Evolutionary conservation across 2,113 vertebrate genomes (phyloP).

Genomic region (Engystomops pustulosus): DNA sequence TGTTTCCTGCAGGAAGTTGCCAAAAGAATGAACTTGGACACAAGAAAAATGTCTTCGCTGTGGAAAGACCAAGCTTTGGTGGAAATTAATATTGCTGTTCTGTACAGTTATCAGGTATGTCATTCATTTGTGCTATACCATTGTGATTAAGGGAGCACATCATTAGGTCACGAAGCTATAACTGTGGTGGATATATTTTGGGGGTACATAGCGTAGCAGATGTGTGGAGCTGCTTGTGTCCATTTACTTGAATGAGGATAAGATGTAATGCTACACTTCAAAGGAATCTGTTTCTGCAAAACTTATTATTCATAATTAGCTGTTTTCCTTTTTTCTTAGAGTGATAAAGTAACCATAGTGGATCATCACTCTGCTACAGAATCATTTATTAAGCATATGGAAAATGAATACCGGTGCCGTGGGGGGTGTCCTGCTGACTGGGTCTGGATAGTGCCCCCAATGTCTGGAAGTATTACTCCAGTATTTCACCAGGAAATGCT

Average conservation of each 20-base stretch:
- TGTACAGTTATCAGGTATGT: slow-evolving; percentile 93
- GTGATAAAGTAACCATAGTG: slow-evolving; percentile 96
- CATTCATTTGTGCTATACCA: no score
- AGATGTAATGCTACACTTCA: not conserved
- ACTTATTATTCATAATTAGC: not conserved
- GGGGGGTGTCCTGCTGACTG: slow-evolving; percentile 96
- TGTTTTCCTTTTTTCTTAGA: slow-evolving; percentile 68
- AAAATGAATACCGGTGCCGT: slow-evolving; percentile 91
- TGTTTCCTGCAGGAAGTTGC: slow-evolving; percentile 84
- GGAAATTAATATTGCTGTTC: slow-evolving; percentile 96
- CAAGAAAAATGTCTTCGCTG: slow-evolving; percentile 91
- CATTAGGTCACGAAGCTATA: no score
- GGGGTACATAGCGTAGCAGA: no score
- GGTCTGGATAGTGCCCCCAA: slow-evolving; percentile 98
- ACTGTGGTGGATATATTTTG: no score
- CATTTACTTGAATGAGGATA: not conserved
- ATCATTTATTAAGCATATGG: slow-evolving; percentile 99
- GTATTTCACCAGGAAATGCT: slow-evolving; percentile 99
- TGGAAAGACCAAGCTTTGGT: slow-evolving; percentile 98
- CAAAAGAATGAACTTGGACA: slow-evolving; percentile 91
- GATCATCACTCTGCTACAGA: slow-evolving; percentile 97
- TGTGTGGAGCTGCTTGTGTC: not conserved
- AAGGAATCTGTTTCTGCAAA: no score
- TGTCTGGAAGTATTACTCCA: slow-evolving; percentile 96
- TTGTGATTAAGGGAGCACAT: no score